Conservation (phyloP, 2,888 invertebrate genomes). For the Poecilus cupreus region DNA sequence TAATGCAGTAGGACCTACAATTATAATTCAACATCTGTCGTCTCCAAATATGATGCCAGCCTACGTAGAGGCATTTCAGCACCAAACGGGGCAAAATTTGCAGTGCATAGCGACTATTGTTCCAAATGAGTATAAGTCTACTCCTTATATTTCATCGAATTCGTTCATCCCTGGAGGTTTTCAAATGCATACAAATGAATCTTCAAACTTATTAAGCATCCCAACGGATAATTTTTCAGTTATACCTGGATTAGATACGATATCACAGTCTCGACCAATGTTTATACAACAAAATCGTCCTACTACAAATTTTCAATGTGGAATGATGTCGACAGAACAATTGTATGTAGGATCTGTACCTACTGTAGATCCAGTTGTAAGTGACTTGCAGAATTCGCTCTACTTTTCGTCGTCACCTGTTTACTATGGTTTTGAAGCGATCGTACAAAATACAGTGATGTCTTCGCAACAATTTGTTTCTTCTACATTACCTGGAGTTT, state of each 20-base stretch:
- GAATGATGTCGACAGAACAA: constrained; percentile 76
- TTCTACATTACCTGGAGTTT: constrained; percentile 86
- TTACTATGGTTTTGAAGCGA: constrained; percentile 89
- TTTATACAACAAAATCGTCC: constrained; percentile 76
- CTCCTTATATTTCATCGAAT: constrained; percentile 75
- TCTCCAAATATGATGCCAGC: constrained; percentile 75
- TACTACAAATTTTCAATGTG: constrained; percentile 74
- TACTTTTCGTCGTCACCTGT: constrained; percentile 81
- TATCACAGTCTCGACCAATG: constrained; percentile 72
- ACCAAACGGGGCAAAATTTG: constrained; percentile 82
- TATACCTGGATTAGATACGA: constrained; percentile 62
- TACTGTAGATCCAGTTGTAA: constrained; percentile 38
- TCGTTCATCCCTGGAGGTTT: constrained; percentile 77
- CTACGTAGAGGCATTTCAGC: constrained; percentile 82
- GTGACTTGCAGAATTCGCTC: constrained; percentile 66
- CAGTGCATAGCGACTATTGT: constrained; percentile 80
- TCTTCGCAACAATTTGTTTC: constrained; percentile 91
- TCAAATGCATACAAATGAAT: constrained; percentile 78
- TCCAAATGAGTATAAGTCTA: constrained; percentile 68
- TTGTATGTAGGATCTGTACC: constrained; percentile 72
- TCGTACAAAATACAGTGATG: constrained; percentile 92
- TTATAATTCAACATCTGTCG: constrained; percentile 80
- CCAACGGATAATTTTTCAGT: constrained; percentile 77
- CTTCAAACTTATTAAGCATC: constrained; percentile 77
- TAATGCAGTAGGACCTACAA: constrained; percentile 76